phyloP scores from a whole-genome alignment of 2,113 vertebrate genomes.

The Phainopepla nitens region DNA sequence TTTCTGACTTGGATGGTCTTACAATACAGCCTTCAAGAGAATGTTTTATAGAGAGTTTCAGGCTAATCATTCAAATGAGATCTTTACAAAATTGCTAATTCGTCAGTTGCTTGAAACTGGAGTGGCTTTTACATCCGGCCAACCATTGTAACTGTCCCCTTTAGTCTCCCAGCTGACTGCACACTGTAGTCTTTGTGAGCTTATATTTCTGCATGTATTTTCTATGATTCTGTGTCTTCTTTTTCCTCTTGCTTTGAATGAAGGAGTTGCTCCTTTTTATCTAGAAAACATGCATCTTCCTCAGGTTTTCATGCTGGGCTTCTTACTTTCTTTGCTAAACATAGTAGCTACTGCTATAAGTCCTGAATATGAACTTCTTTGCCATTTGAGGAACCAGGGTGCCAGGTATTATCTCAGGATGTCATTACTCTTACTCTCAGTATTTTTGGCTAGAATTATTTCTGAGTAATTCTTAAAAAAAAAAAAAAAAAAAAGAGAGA shows the following conservation, averaged over 20 bases:
- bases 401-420: background rate
- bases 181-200: background rate
- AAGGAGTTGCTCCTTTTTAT: background rate
- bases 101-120: background rate
- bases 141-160: background rate
- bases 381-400: background rate
- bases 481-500: fast-evolving
- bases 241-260: background rate
- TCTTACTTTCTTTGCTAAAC: background rate
- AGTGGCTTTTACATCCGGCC: background rate
- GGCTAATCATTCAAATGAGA: background rate
- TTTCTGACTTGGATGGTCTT: background rate
- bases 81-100: background rate
- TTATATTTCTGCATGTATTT: background rate
- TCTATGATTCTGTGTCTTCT: background rate
- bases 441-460: background rate
- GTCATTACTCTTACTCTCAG: background rate
- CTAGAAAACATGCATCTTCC: background rate
- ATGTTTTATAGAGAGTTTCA: background rate
- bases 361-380: background rate
- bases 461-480: background rate
- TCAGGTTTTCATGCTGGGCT: background rate
- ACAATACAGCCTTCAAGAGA: background rate
- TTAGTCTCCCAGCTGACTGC: background rate
- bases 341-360: background rate